A percentile compares a stretch with the other conserved stretches of the same genome.
Conservation (phyloP, 2,113 vertebrate genomes). For the Pterocles burchelli region DNA sequence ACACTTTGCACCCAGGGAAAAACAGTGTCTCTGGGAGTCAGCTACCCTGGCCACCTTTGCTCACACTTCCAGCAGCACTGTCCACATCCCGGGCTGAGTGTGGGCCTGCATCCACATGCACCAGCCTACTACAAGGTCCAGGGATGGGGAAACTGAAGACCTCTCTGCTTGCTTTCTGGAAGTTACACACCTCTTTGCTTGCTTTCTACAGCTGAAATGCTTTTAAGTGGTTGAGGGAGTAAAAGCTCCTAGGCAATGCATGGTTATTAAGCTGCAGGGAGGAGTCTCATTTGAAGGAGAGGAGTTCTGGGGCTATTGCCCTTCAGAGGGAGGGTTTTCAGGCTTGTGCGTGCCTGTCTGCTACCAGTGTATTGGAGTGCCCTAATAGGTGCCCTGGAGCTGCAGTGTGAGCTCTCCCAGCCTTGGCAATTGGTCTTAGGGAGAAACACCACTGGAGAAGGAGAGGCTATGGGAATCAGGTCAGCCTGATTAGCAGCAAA, state of each 20-base stretch:
- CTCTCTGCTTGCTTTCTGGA: neutral
- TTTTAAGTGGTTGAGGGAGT: neutral
- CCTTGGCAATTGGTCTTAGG: neutral
- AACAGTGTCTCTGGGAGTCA: fast-evolving
- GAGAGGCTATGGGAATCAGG: neutral
- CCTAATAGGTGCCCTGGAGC: neutral
- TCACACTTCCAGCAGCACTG: neutral
- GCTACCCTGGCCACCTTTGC: neutral
- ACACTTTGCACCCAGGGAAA: neutral
- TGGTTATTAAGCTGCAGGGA: neutral
- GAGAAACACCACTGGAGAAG: neutral
- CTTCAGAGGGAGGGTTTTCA: neutral
- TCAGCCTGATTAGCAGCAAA: slow-evolving; percentile 2
- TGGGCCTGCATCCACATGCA: fast-evolving
- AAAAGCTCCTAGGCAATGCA: neutral
- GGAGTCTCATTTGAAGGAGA: neutral
- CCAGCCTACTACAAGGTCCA: neutral
- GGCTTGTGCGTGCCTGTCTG: neutral
- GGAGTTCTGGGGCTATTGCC: neutral
- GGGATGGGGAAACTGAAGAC: neutral
- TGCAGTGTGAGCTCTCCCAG: neutral
- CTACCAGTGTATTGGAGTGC: fast-evolving
- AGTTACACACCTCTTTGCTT: neutral
- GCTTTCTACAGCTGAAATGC: neutral
- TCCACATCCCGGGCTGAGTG: fast-evolving